phyloP scores from a whole-genome alignment of 2,797 vertebrate genomes.

The Acrossocheilus fasciatus region DNA sequence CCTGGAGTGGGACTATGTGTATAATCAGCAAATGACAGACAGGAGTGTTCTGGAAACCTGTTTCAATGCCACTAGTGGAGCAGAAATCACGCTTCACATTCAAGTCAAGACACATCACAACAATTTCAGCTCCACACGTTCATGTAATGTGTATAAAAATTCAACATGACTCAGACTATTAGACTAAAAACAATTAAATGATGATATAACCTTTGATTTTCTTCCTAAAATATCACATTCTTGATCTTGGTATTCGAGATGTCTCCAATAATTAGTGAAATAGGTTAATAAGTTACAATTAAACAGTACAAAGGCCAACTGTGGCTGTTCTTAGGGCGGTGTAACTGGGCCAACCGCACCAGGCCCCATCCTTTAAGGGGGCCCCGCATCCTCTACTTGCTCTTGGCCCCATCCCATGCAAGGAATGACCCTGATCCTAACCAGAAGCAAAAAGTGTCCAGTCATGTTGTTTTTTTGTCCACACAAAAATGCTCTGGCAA shows the following conservation, averaged over 20 bases:
- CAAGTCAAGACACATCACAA: conserved; percentile 9
- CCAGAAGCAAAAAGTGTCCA: neutral
- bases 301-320: neutral
- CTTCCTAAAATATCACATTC: neutral
- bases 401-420: neutral
- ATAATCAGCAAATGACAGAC: neutral
- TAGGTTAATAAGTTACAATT: neutral
- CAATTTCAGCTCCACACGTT: neutral
- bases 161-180: neutral
- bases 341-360: neutral
- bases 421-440: neutral
- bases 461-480: neutral
- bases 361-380: neutral
- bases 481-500: neutral
- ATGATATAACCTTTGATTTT: conserved; percentile 11
- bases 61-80: neutral
- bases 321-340: neutral
- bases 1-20: neutral
- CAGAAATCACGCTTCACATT: neutral
- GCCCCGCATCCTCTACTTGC: neutral
- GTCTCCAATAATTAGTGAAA: neutral
- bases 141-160: neutral
- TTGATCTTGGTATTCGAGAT: conserved; percentile 21
- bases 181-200: neutral
- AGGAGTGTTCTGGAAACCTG: neutral